phyloP scores from a whole-genome alignment of 2,888 invertebrate species.

The Pyrocoelia pectoralis region DNA sequence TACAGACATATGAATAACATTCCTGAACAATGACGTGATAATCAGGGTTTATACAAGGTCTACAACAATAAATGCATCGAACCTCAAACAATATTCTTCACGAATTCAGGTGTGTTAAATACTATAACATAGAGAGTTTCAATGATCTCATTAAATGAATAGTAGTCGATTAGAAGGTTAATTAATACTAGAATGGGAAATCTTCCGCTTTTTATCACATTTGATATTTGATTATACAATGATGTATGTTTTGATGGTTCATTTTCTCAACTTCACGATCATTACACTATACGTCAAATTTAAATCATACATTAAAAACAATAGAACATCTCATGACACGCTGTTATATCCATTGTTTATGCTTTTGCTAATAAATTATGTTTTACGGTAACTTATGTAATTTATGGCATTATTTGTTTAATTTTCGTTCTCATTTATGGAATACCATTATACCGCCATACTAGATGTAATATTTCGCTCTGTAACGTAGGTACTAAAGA shows the following conservation, averaged over 20 bases:
- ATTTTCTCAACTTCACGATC: not conserved
- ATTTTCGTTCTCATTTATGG: not conserved
- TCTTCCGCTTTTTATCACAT: not conserved
- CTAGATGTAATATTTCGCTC: too few relatives aligned
- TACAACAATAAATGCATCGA: not conserved
- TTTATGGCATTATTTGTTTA: not conserved
- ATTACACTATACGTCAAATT: not conserved
- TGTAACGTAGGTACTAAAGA: too few relatives aligned
- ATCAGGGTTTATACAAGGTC: constrained; percentile 1
- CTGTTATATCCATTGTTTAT: not conserved
- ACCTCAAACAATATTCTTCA: not conserved
- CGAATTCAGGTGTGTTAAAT: not conserved
- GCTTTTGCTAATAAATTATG: not conserved
- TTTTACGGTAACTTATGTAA: not conserved
- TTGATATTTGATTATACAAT: too few relatives aligned
- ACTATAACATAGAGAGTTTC: not conserved
- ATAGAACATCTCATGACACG: not conserved
- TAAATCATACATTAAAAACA: not conserved
- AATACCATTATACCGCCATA: too few relatives aligned
- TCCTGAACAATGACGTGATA: not conserved
- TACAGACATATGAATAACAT: not conserved
- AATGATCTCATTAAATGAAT: not conserved
- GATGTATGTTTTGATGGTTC: not conserved
- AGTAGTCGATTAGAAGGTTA: not conserved
- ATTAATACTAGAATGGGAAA: not conserved